A percentile compares a stretch with the other conserved stretches of the same genome.
Conservation (phyloP, 2,113 vertebrate genomes). For the Zosterops lateralis region DNA sequence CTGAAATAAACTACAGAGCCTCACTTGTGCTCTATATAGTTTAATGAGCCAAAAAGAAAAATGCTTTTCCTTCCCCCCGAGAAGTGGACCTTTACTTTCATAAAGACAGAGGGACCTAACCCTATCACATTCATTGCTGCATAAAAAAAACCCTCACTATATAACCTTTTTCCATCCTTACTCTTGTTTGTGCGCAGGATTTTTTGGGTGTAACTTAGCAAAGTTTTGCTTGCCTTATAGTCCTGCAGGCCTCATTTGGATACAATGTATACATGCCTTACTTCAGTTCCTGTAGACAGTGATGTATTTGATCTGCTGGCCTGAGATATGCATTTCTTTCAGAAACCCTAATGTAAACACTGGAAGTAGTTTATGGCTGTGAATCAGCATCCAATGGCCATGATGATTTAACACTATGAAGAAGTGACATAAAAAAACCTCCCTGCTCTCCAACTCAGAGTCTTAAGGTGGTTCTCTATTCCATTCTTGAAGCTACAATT, state of each 20-base stretch:
- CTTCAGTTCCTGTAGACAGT: constrained; percentile 28
- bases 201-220: neutral
- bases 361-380: constrained; percentile 45
- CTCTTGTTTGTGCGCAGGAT: neutral
- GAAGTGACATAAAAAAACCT: neutral
- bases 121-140: neutral
- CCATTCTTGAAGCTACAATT: neutral
- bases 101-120: neutral
- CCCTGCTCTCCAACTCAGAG: neutral
- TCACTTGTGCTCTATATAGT: neutral
- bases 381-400: constrained; percentile 14
- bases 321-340: constrained; percentile 40
- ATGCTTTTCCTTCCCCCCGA: neutral
- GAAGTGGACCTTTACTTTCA: neutral
- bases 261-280: neutral
- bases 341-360: constrained; percentile 48
- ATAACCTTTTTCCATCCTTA: neutral
- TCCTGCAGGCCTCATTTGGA: neutral
- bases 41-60: neutral
- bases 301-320: constrained; percentile 52
- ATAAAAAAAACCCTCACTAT: neutral
- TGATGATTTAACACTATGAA: constrained; percentile 28
- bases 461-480: neutral
- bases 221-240: neutral
- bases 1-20: neutral